phyloP scores from a whole-genome alignment of 2,113 vertebrate genomes.

The Carassius gibelio region DNA sequence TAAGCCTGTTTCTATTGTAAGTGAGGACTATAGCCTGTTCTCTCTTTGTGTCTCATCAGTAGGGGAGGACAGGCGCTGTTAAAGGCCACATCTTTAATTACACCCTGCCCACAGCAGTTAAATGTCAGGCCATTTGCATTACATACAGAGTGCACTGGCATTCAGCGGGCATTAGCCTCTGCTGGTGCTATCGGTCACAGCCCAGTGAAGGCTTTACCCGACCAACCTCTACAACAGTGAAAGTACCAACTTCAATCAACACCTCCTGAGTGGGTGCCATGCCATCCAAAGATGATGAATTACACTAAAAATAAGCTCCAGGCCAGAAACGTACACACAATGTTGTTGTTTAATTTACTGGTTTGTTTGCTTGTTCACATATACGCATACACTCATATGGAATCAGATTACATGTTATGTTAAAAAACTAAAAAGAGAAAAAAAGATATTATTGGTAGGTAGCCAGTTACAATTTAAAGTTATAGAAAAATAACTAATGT shows the following conservation, averaged over 20 bases:
- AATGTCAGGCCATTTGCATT: constrained; percentile 77
- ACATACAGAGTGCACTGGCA: constrained; percentile 67
- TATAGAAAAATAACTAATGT: not conserved
- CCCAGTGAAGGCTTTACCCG: constrained; percentile 16
- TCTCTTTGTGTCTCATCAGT: constrained; percentile 59
- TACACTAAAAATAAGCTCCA: constrained; percentile 12
- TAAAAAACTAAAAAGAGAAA: not conserved
- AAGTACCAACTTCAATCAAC: constrained; percentile 6
- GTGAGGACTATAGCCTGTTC: not conserved
- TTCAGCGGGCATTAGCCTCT: constrained; percentile 69
- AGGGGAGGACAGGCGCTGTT: constrained; percentile 59
- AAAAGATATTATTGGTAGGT: not conserved
- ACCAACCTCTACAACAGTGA: not conserved
- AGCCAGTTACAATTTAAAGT: not conserved
- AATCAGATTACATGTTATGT: not conserved
- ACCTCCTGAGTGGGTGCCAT: constrained; percentile 33
- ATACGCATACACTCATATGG: not conserved
- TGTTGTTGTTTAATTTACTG: constrained; percentile 19
- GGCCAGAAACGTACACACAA: not conserved
- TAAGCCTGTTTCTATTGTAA: constrained; percentile 5
- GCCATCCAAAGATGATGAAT: constrained; percentile 39
- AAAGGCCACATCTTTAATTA: constrained; percentile 75
- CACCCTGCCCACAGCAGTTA: constrained; percentile 66
- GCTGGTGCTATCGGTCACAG: constrained; percentile 65
- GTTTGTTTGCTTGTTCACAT: constrained; percentile 7